Percentiles rank a stretch among this genome's conserved stretches.
Conservation (phyloP, 2,797 vertebrate species). For the Pterois miles region DNA sequence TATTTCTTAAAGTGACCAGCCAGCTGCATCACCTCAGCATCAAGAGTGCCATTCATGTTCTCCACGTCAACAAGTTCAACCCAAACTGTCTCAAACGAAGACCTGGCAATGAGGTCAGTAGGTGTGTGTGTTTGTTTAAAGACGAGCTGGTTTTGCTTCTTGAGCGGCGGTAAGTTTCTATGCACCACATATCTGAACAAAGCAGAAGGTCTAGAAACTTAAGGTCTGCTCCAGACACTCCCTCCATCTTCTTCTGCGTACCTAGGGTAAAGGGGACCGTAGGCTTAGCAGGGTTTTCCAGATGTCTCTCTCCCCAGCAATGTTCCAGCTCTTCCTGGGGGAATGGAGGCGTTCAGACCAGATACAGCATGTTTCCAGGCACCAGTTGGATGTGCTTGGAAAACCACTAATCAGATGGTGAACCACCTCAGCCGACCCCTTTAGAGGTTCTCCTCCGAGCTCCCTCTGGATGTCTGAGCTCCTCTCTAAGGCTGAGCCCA, state of each 20-base stretch:
- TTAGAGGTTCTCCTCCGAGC: too few relatives aligned
- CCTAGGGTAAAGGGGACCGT: too few relatives aligned
- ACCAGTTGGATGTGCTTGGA: too few relatives aligned
- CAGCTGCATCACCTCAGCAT: slow-evolving; percentile 98
- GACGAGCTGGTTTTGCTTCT: background rate
- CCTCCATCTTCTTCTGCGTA: background rate
- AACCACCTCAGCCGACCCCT: too few relatives aligned
- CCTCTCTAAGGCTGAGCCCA: too few relatives aligned
- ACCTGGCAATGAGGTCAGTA: slow-evolving; percentile 89
- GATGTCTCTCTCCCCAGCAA: too few relatives aligned
- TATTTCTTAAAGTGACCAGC: slow-evolving; percentile 96
- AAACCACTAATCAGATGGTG: too few relatives aligned
- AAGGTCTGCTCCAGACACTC: background rate
- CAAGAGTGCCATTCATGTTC: slow-evolving; percentile 96
- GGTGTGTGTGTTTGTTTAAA: background rate
- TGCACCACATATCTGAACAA: background rate
- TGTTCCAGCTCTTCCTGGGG: too few relatives aligned
- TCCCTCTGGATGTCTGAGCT: too few relatives aligned
- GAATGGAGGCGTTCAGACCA: too few relatives aligned
- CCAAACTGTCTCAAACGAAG: slow-evolving; percentile 92
- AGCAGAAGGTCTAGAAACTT: background rate
- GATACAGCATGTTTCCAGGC: too few relatives aligned
- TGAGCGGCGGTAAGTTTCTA: background rate
- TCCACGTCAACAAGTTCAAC: slow-evolving; percentile 93
- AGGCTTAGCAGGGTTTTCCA: background rate